phyloP scores from a whole-genome alignment of 2,113 vertebrate species.

The Leptobrachium leishanense region DNA sequence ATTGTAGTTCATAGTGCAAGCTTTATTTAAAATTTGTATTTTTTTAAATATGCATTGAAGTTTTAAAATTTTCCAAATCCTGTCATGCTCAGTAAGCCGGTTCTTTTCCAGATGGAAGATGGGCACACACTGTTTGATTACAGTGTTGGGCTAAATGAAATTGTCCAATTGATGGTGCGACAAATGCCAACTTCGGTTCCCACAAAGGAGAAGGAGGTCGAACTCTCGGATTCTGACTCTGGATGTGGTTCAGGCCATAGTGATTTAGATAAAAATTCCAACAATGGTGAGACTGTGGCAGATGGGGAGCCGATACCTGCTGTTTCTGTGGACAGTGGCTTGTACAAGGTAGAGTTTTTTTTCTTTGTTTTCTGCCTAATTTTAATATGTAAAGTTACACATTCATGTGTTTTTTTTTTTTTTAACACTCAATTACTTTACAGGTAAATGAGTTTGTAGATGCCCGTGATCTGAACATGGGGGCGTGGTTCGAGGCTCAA shows the following conservation, averaged over 20 bases:
- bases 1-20: too few relatives aligned
- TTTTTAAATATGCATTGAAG: too few relatives aligned
- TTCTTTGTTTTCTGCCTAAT: too few relatives aligned
- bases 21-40: too few relatives aligned
- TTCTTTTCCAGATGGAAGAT: constrained; percentile 83
- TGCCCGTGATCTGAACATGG: constrained; percentile 89
- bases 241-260: constrained; percentile 90
- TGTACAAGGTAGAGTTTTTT: constrained; percentile 76
- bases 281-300: constrained; percentile 75
- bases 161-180: constrained; percentile 88
- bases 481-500: constrained; percentile 94
- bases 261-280: constrained; percentile 90
- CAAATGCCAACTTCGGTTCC: constrained; percentile 64
- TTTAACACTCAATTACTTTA: neutral
- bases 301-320: constrained; percentile 72
- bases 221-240: constrained; percentile 90
- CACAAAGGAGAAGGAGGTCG: constrained; percentile 80
- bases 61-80: too few relatives aligned
- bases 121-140: constrained; percentile 95
- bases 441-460: constrained; percentile 91
- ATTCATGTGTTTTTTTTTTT: neutral
- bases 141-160: constrained; percentile 88
- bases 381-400: neutral
- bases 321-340: constrained; percentile 72
- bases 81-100: too few relatives aligned